Conservation (phyloP, 2,888 invertebrate species). For the Cosmorhoe ocellata region DNA sequence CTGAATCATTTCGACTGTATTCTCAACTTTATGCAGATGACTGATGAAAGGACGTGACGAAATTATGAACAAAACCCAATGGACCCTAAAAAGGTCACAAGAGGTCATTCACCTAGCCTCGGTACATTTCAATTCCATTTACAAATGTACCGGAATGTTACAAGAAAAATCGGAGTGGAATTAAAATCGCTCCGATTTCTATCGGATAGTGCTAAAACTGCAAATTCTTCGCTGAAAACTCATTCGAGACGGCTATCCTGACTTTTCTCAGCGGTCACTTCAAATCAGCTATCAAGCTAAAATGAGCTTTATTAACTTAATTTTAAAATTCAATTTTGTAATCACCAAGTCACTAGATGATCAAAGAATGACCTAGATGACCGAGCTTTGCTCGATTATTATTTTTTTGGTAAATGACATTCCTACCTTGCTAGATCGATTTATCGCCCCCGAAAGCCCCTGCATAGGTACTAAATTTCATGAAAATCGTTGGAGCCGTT, state of each 20-base stretch:
- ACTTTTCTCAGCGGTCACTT: conserved; percentile 7
- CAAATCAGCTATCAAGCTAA: background rate
- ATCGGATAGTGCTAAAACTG: conserved; percentile 22
- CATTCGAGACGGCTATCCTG: conserved; percentile 10
- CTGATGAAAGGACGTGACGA: background rate
- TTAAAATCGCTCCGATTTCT: conserved; percentile 18
- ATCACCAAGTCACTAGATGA: no score
- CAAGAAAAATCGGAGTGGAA: conserved; percentile 23
- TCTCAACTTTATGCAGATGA: no score
- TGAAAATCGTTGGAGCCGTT: no score
- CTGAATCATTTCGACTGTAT: no score
- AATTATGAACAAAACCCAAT: background rate
- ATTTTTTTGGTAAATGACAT: no score
- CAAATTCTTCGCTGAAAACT: conserved; percentile 22
- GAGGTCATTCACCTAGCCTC: conserved; percentile 5
- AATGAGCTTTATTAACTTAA: background rate
- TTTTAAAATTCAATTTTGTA: background rate
- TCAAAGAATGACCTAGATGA: no score
- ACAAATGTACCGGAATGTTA: conserved; percentile 18
- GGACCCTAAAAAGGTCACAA: conserved; percentile 5
- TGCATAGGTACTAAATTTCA: no score
- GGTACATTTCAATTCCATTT: conserved; percentile 18
- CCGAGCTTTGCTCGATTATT: no score
- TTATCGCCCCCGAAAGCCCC: no score
- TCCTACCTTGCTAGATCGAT: no score